phyloP scores from a whole-genome alignment of 2,888 invertebrate genomes.

The Papilio protenor region DNA sequence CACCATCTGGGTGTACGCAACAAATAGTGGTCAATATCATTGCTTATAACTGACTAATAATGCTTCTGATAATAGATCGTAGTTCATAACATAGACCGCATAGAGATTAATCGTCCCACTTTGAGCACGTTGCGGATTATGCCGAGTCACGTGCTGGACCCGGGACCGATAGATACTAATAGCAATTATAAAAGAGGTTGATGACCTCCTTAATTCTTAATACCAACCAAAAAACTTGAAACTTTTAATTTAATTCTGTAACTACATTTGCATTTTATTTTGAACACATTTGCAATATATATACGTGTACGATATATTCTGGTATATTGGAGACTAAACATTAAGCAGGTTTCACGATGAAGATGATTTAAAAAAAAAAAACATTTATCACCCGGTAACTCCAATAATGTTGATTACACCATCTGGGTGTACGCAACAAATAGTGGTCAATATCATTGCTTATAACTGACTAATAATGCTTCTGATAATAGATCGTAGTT shows the following conservation, averaged over 20 bases:
- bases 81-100: conserved; percentile 28
- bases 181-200: conserved; percentile 40
- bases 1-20: not conserved
- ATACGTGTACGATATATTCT: too few relatives aligned
- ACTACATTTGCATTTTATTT: too few relatives aligned
- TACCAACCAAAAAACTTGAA: too few relatives aligned
- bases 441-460: not conserved
- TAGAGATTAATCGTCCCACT: conserved; percentile 22
- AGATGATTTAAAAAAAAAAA: not conserved
- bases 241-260: too few relatives aligned
- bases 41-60: too few relatives aligned
- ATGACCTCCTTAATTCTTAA: conserved; percentile 42
- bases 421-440: not conserved
- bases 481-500: conserved; percentile 15
- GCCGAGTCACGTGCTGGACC: conserved; percentile 65
- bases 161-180: conserved; percentile 51
- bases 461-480: not conserved
- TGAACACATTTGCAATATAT: too few relatives aligned
- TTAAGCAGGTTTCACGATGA: not conserved
- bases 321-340: not conserved
- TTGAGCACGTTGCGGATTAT: conserved; percentile 60
- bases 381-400: too few relatives aligned
- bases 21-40: not conserved
- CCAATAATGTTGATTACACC: not conserved
- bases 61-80: conserved; percentile 1